These are phyloP conservation scores for Diadema setosum DNA, from an alignment of 35 echinoderm and acorn worm genomes.

Conservation along the genomic window DNA sequence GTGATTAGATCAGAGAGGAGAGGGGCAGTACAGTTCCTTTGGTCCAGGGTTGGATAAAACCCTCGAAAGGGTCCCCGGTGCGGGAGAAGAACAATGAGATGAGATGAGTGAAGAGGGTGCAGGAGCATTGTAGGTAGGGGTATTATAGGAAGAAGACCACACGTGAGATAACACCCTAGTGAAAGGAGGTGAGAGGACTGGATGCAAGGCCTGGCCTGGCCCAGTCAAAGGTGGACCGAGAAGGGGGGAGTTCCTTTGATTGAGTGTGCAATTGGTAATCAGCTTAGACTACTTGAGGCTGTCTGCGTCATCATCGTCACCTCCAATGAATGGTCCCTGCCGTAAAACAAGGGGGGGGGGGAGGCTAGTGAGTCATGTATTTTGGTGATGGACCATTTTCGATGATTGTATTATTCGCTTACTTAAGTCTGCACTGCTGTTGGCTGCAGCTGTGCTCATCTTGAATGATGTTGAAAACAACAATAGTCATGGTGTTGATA, in stretches of 20 bases:
- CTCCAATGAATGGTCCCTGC: too few relatives aligned
- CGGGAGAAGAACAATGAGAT: not conserved
- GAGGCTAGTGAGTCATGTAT: too few relatives aligned
- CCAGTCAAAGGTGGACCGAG: not conserved
- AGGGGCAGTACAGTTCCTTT: not conserved
- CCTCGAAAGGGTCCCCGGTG: not conserved
- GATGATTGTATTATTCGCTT: too few relatives aligned
- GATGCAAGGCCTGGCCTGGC: not conserved
- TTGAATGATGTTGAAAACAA: too few relatives aligned
- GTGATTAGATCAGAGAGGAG: not conserved
- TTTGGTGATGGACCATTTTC: too few relatives aligned
- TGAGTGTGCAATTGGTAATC: not conserved
- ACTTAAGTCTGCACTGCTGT: too few relatives aligned
- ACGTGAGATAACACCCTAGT: constrained; percentile 1
- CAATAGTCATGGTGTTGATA: too few relatives aligned
- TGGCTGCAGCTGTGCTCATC: too few relatives aligned
- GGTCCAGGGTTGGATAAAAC: not conserved
- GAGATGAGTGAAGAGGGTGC: not conserved
- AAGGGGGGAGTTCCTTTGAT: not conserved
- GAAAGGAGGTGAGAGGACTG: not conserved
- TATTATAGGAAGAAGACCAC: too few relatives aligned
- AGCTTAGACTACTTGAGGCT: too few relatives aligned
- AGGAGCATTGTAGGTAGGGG: not conserved
- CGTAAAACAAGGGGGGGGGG: too few relatives aligned
- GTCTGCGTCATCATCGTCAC: too few relatives aligned